Base-by-base conservation (phyloP, 2,797 vertebrate genomes). In the Protonibea diacanthus region DNA sequence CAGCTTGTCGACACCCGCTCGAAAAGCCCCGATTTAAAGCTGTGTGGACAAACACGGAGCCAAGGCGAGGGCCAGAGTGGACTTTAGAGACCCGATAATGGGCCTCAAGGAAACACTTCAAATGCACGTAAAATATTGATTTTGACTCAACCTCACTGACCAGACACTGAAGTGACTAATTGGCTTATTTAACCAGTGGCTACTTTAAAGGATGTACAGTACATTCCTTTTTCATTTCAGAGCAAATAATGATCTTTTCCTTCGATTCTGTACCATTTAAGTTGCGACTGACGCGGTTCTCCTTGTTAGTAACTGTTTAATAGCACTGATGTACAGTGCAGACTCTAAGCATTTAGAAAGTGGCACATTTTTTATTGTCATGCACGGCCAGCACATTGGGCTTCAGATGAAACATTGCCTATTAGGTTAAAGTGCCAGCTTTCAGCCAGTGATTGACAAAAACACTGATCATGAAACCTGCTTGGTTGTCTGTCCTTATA, bases 101-200 rank as follows among this genome's bases (percentile, higher is more conserved):
- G 91, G 76, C 85, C 86, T 53, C 49, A 58, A 76, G 64, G 69
- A 88, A 88, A 86, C 76, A 77, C 78, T 84, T 80, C 45, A 83
- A 77, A 84, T 68, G 74, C 68, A 80, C 56, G 59, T 51, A 73
- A 72, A 74, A 42, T 77, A 91, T 91, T 84, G 91, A 91, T 92
- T 88, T 73, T 27, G 74, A 86, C 74, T 82, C 84, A 83, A 84
- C 85, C 78, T 66, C 45, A 65, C 73, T 78, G 85, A 85, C 84
- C 80, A 73, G 52, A 87, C 84, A 33, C 33, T 8, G 85, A 88
- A 88, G 76, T 86, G 85, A 86, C 84, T 93, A 92, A 92, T 87
- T 90, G 90, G 86, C 84, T 87, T 84, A 82, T 92, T 93, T 89
- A 89, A 89, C 85, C 83, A 82, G 68, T 53, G 60, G 53, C 53